Evolutionary conservation across 2,888 invertebrate genomes (phyloP), one percentile per base, ranked within the genome.

Genomic region (Erebia epiphron): DNA sequence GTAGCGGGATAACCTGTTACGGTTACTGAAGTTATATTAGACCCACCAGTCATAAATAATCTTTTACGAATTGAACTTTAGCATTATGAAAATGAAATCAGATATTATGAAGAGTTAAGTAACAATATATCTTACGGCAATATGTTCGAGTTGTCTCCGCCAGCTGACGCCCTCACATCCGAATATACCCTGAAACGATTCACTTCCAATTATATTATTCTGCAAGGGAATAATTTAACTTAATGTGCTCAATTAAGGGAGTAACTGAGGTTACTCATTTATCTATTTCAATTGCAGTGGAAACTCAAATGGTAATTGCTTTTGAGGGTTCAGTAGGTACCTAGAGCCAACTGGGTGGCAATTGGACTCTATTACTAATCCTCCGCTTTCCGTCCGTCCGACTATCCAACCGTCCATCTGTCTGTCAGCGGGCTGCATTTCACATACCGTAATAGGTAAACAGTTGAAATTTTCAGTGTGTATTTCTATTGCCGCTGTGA

Each of bases 171-270:
- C 83, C 71, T 82, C 68, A 76, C 84, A 80, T 26, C 77, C 67
- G 16, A 81, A 65, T 70, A 83, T 76, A 67, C 75, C 76, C 89
- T 89, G 83, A 49, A 83, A 84, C 65, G 54, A 71, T 68, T 68
- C 58, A 66, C 67, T 69, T 61, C 70, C 58, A 72, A 73, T 70
- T 35, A 61, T 14, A 64, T 18, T n/a, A 67, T 49, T 50, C 49
- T 21, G 58, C 41, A 41, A n/a, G 58, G 16, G 58, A 46, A 13
- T 46, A n/a, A 49, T 43, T 60, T 35, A 61, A 46, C 18, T 21
- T 61, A 46, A 61, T 61, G 46, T 8, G 13, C 11, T 18, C 46
- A 43, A 61, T 58, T 58, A 7, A 35, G 52, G 52, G 16, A n/a
- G 52, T n/a, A 7, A 52, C n/a, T 50, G 50, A 50, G 50, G 49